A percentile compares a stretch with the other conserved stretches of the same genome.
Conservation (phyloP, 2,888 invertebrate species). For the Brenthis ino region DNA sequence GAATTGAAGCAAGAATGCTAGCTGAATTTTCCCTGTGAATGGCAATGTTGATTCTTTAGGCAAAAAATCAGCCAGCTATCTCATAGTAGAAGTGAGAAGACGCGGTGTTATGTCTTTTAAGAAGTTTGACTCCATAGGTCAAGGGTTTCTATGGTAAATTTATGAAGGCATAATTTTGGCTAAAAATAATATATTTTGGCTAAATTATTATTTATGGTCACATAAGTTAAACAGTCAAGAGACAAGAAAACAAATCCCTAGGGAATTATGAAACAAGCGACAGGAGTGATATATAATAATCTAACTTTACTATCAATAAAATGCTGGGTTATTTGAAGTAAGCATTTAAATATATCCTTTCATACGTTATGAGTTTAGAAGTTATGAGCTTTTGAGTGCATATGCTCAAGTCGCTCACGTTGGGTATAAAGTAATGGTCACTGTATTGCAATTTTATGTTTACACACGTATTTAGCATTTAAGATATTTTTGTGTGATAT, state of each 20-base stretch:
- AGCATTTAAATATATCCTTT: constrained; percentile 19
- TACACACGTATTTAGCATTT: not conserved
- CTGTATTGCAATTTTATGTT: constrained; percentile 22
- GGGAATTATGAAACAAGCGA: not conserved
- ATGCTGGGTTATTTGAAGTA: not conserved
- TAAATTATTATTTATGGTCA: too few relatives aligned
- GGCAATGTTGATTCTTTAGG: too few relatives aligned
- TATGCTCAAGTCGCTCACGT: constrained; percentile 35
- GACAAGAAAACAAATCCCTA: not conserved
- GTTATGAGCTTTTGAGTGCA: constrained; percentile 24
- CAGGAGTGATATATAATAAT: constrained; percentile 1
- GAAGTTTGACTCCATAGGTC: too few relatives aligned
- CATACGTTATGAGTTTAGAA: constrained; percentile 23
- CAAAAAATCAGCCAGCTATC: too few relatives aligned
- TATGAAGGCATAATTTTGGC: too few relatives aligned
- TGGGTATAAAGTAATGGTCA: constrained; percentile 29
- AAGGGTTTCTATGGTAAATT: too few relatives aligned
- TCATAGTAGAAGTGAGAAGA: too few relatives aligned
- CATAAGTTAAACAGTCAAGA: too few relatives aligned
- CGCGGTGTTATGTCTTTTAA: too few relatives aligned
- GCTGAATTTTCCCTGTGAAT: too few relatives aligned
- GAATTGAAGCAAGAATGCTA: too few relatives aligned
- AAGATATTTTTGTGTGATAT: not conserved
- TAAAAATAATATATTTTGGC: too few relatives aligned
- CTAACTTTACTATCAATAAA: constrained; percentile 25